Evolutionary conservation across 2,888 invertebrate genomes (phyloP), one percentile per base, ranked within the genome.

Genomic region (Xestia sexstrigata): DNA sequence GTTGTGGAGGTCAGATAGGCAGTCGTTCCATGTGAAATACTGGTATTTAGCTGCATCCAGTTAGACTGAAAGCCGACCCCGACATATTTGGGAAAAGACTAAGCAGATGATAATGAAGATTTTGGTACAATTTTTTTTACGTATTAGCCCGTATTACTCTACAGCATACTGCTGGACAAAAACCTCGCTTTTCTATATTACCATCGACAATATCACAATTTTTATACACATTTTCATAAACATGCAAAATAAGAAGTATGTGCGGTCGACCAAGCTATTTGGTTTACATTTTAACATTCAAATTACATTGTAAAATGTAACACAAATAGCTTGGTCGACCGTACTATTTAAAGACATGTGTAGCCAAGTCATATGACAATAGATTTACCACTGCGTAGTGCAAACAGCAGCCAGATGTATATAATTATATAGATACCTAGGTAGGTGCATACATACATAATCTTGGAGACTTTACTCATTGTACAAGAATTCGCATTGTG

Each of bases 401-500:
- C 45, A n/a, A 13, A 35, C 47, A 42, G 62, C 26, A 47, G n/a
- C 8, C 20, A 66, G 23, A 20, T 3, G 3, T 39, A 17, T 5
- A 68, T 47, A n/a, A n/a, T n/a, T n/a, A 70, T 6, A 30, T 2
- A 39, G 1, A 52, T 6, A 62, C 58, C 39, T 60, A 75, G 49
- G 42, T 74, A 30, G 15, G n/a, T 49, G 13, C 39, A 4, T 42
- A 15, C 17, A 42, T 45, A 75, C 5, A 69, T 69, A 42, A 60
- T 35, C 55, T 71, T 23, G 23, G 13, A 69, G n/a, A 74, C 69
- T 78, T 69, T 82, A 78, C 55, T 83, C 83, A 84, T 60, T 69
- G 86, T 78, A 65, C 42, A 78, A 70, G 83, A 75, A 84, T 84
- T 86, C 47, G 78, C 86, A 70, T 68, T 82, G 74, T 84, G 85